These are phyloP conservation scores for Caenorhabditis remanei DNA, from an alignment of 1,140 invertebrate genomes.

Conservation along the genomic window DNA sequence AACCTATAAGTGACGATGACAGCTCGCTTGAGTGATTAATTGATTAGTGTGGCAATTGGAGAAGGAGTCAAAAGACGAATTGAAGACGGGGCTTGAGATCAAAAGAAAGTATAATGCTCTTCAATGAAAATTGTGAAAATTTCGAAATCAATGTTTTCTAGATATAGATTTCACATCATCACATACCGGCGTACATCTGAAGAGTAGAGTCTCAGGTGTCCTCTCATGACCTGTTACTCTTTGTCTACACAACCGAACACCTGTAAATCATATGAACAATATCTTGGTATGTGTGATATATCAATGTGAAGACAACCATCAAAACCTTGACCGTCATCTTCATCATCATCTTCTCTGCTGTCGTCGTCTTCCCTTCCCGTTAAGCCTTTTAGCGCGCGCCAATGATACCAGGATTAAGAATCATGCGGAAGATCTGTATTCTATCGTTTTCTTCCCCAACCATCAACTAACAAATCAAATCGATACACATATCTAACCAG, in stretches of 20 bases:
- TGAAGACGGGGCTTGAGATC: background rate
- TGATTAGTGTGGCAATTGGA: conserved; percentile 55
- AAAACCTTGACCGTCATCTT: conserved; percentile 34
- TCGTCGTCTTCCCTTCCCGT: background rate
- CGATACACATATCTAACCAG: conserved; percentile 54
- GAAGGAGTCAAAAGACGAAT: background rate
- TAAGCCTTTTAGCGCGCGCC: conserved; percentile 49
- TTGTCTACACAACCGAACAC: no score
- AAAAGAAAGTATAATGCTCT: background rate
- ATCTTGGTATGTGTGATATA: background rate
- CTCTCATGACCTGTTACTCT: no score
- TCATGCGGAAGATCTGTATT: conserved; percentile 47
- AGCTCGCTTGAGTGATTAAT: conserved; percentile 53
- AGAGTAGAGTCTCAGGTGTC: no score
- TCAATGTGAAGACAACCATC: conserved; percentile 1
- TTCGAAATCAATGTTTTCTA: no score
- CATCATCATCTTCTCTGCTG: no score
- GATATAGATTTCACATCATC: no score
- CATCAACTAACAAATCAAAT: background rate
- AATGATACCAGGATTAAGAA: conserved; percentile 54
- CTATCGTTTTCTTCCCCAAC: conserved; percentile 8
- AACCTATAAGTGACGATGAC: conserved; percentile 54
- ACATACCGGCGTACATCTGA: no score
- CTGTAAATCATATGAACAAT: no score
- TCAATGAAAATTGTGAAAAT: no score